These are phyloP conservation scores for Gryllus longicercus DNA, from an alignment of 2,888 invertebrate genomes.

Conservation along the genomic window DNA sequence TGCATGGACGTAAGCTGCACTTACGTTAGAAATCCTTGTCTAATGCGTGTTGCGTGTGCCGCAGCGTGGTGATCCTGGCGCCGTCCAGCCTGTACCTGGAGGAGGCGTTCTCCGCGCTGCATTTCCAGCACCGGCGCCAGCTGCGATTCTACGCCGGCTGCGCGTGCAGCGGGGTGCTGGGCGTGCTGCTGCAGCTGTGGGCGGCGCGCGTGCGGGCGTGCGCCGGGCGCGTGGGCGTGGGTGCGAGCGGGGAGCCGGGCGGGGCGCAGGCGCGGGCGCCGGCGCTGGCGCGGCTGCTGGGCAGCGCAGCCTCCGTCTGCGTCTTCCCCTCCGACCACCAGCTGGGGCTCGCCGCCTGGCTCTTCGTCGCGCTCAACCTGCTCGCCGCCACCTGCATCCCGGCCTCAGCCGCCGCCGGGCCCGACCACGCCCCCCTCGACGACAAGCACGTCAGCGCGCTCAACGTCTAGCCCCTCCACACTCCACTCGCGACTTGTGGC, in stretches of 20 bases:
- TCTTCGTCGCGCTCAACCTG: conserved; percentile 32
- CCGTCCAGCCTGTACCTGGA: conserved; percentile 42
- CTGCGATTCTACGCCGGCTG: conserved; percentile 40
- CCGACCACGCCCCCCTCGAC: background rate
- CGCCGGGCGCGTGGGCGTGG: background rate
- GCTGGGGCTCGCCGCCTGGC: conserved; percentile 32
- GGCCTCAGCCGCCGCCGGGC: too few relatives aligned
- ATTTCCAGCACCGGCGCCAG: conserved; percentile 40
- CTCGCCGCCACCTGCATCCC: conserved; percentile 30
- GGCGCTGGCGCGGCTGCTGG: background rate
- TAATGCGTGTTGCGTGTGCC: background rate
- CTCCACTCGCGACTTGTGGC: too few relatives aligned
- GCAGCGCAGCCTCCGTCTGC: background rate
- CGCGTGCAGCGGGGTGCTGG: conserved; percentile 40
- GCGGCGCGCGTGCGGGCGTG: conserved; percentile 21
- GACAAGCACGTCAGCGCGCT: background rate
- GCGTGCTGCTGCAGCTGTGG: conserved; percentile 37
- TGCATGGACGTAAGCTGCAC: background rate
- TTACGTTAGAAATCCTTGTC: background rate
- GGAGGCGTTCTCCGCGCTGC: conserved; percentile 41
- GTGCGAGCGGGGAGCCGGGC: background rate
- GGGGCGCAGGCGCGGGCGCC: background rate
- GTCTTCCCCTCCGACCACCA: background rate
- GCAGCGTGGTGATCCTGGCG: conserved; percentile 41
- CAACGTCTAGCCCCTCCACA: background rate